These are phyloP conservation scores for Aleiodes sp. DNA, from an alignment of 1,140 invertebrate species.

Conservation along the genomic window DNA sequence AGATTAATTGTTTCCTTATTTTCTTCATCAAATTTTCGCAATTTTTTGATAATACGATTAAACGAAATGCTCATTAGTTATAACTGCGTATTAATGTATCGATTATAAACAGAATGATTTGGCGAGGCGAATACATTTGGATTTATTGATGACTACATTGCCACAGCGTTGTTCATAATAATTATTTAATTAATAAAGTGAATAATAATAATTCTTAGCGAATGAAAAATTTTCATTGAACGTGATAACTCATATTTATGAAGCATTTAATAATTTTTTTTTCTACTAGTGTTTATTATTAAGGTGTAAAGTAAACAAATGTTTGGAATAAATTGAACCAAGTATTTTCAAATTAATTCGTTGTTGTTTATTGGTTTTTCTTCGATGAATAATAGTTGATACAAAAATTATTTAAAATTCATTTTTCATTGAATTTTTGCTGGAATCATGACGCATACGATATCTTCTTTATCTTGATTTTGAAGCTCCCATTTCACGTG, in stretches of 20 bases:
- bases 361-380: neutral
- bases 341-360: constrained; percentile 2
- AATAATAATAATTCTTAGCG: neutral
- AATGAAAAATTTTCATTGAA: too few relatives aligned
- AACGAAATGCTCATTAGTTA: neutral
- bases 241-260: neutral
- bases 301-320: neutral
- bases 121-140: too few relatives aligned
- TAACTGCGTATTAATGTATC: neutral
- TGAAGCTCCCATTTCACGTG: neutral
- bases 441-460: neutral
- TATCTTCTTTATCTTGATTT: neutral
- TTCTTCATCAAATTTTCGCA: too few relatives aligned
- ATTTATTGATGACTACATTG: neutral
- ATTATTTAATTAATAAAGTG: neutral
- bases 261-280: neutral
- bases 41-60: too few relatives aligned
- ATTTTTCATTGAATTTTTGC: neutral
- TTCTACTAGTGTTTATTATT: constrained; percentile 2
- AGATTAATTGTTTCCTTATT: too few relatives aligned
- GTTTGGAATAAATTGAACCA: neutral
- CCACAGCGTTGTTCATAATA: constrained; percentile 8
- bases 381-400: neutral
- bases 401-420: neutral
- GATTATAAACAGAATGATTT: too few relatives aligned